A percentile compares a stretch with the other conserved stretches of the same genome.
Conservation (phyloP, 2,888 invertebrate genomes). For the Teleiodes luculella region DNA sequence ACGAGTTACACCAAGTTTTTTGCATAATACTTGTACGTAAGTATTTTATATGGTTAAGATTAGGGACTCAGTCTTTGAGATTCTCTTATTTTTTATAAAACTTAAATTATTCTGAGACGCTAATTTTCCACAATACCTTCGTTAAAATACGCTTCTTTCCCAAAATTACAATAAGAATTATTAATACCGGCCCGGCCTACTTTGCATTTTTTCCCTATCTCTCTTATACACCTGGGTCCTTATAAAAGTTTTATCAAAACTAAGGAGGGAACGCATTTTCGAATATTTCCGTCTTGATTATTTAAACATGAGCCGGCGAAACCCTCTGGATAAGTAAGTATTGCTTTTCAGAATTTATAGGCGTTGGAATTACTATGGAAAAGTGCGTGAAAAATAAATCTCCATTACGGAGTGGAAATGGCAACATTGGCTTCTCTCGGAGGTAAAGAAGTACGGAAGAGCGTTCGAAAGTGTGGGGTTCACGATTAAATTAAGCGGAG, state of each 20-base stretch:
- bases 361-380: background rate
- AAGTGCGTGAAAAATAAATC: conserved; percentile 15
- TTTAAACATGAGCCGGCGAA: background rate
- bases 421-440: background rate
- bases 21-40: too few relatives aligned
- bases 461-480: conserved; percentile 9
- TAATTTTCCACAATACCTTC: too few relatives aligned
- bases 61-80: too few relatives aligned
- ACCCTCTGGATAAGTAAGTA: background rate
- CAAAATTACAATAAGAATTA: conserved; percentile 7
- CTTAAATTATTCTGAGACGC: too few relatives aligned
- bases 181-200: conserved; percentile 9
- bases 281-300: conserved; percentile 3
- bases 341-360: background rate
- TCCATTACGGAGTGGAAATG: conserved; percentile 3
- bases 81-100: too few relatives aligned
- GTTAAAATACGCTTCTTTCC: background rate
- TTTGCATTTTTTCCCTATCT: conserved; percentile 18
- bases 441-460: conserved; percentile 3
- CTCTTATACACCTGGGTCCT: conserved; percentile 14
- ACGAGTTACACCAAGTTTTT: too few relatives aligned
- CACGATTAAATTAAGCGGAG: conserved; percentile 26
- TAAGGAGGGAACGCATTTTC: background rate
- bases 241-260: conserved; percentile 11
- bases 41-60: too few relatives aligned